These are phyloP conservation scores for Acleris cristana DNA, from an alignment of 2,888 invertebrate species.

Conservation along the genomic window DNA sequence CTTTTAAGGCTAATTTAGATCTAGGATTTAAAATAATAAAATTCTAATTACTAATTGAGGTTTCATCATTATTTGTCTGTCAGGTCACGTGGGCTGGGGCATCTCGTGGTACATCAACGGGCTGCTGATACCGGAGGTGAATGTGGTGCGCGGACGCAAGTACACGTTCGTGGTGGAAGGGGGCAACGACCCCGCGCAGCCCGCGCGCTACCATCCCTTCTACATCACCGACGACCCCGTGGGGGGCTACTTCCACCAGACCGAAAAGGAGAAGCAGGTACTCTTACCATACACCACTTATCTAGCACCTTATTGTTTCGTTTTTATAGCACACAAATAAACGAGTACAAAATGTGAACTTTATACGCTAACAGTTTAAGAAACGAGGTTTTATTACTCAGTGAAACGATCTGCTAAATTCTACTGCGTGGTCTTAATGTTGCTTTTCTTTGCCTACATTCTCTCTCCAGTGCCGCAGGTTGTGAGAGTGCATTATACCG, in stretches of 20 bases:
- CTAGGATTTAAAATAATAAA: too few species aligned
- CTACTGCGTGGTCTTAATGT: too few species aligned
- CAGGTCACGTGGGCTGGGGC: constrained; percentile 97
- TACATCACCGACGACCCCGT: constrained; percentile 96
- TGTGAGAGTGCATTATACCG: too few species aligned
- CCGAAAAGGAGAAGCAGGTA: constrained; percentile 89
- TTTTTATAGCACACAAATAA: too few species aligned
- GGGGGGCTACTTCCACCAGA: constrained; percentile 95
- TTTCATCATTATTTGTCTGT: neutral
- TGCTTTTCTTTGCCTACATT: too few species aligned
- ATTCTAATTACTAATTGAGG: too few species aligned
- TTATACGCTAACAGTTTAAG: too few species aligned
- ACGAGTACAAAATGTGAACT: too few species aligned
- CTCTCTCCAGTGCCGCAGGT: too few species aligned
- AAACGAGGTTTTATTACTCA: too few species aligned
- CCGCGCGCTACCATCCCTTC: constrained; percentile 95
- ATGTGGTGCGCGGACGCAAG: constrained; percentile 92
- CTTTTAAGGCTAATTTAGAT: too few species aligned
- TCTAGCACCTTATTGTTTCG: neutral
- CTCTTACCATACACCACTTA: neutral
- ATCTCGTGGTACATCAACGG: constrained; percentile 98
- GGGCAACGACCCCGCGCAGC: constrained; percentile 89
- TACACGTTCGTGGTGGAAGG: constrained; percentile 96
- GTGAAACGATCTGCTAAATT: too few species aligned
- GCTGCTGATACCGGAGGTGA: constrained; percentile 94